Evolutionary conservation across 2,888 invertebrate species (phyloP).

Genomic region (Eledone cirrhosa): DNA sequence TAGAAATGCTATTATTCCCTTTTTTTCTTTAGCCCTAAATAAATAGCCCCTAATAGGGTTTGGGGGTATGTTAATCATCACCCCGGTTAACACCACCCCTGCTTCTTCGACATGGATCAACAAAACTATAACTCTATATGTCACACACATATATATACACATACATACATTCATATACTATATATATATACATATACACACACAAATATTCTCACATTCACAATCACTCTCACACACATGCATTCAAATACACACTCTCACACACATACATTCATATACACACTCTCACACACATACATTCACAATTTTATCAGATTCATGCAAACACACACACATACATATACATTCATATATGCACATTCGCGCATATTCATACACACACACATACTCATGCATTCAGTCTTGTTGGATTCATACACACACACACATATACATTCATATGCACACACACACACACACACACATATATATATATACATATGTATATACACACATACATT

Average conservation of each 20-base stretch:
- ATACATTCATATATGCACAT: not conserved
- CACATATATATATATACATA: not conserved
- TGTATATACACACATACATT: not conserved
- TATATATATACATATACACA: not conserved
- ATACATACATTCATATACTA: not conserved
- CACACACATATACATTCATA: not conserved
- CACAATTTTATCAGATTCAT: no score
- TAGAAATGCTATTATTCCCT: no score
- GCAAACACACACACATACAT: not conserved
- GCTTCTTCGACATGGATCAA: no score
- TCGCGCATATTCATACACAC: not conserved
- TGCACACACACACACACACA: not conserved
- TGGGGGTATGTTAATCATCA: no score
- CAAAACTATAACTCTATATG: not conserved
- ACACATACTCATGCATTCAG: not conserved
- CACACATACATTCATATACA: not conserved
- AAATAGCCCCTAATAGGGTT: no score
- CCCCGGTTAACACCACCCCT: no score
- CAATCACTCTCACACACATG: not conserved
- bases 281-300: no score
- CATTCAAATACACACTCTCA: not conserved
- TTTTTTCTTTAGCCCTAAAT: no score
- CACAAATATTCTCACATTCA: not conserved
- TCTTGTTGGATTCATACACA: not conserved
- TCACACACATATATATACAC: not conserved